Evolutionary conservation across 92 coral and sea anemone species (phyloP).

Genomic region (Parazoanthus swiftii): DNA sequence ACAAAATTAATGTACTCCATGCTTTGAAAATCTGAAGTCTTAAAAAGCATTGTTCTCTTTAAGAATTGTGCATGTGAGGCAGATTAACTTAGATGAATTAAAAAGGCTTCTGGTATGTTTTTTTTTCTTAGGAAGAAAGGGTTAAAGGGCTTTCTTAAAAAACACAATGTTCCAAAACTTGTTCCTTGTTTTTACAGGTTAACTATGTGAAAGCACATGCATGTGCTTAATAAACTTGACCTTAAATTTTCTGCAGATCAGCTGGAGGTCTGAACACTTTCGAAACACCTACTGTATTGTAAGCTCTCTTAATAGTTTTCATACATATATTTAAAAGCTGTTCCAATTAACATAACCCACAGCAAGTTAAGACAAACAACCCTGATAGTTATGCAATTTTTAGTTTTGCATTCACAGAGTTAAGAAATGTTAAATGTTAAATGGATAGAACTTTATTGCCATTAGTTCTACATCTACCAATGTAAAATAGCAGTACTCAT

Average conservation of each 20-base stretch:
- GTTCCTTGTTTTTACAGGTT: not conserved
- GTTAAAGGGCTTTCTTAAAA: not conserved
- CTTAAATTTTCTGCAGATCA: not conserved
- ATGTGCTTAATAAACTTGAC: slow-evolving; percentile 10
- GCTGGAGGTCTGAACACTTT: not conserved
- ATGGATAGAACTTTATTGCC: too few species aligned
- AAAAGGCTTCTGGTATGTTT: not conserved
- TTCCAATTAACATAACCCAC: not conserved
- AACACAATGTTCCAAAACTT: not conserved
- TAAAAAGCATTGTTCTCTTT: not conserved
- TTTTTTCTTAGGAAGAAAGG: not conserved
- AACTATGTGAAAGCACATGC: not conserved
- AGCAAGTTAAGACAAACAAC: not conserved
- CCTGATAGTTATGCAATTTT: too few species aligned
- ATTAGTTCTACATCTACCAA: too few species aligned
- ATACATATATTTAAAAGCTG: not conserved
- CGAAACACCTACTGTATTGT: not conserved
- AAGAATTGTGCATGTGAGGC: not conserved
- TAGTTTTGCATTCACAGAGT: not conserved
- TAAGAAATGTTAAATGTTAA: not conserved
- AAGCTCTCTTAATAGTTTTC: not conserved
- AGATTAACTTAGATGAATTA: not conserved
- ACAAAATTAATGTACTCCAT: not conserved
- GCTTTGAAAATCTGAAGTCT: too few species aligned
- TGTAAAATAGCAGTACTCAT: too few species aligned